Percentiles rank a stretch among this genome's conserved stretches.
Evolutionary conservation across 2,888 invertebrate genomes (phyloP).

Genomic region (Brenthis ino): DNA sequence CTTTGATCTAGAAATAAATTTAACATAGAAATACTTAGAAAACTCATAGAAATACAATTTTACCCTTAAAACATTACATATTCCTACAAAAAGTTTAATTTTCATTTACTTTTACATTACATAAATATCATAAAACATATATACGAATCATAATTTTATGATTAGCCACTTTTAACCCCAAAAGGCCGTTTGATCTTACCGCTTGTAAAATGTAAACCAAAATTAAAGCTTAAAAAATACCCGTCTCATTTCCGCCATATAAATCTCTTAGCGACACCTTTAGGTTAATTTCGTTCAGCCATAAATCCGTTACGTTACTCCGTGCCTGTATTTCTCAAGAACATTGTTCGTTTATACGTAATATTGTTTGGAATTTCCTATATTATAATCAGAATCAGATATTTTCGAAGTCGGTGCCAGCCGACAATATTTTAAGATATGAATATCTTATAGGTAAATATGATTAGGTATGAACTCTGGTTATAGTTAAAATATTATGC

Average conservation of each 20-base stretch:
- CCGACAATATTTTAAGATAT: no score
- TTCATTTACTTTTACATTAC: no score
- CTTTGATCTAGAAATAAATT: no score
- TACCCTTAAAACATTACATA: no score
- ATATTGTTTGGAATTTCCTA: constrained; percentile 3
- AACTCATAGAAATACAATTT: no score
- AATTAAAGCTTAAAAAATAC: constrained; percentile 66
- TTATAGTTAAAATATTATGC: no score
- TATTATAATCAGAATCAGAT: background rate
- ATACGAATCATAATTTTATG: background rate
- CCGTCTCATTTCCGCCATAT: constrained; percentile 64
- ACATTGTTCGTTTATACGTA: constrained; percentile 21
- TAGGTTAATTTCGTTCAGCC: constrained; percentile 70
- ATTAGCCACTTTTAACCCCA: background rate
- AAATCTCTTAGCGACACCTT: constrained; percentile 70
- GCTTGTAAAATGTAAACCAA: constrained; percentile 42
- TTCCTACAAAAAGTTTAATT: no score
- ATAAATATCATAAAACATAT: no score
- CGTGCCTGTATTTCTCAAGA: constrained; percentile 25
- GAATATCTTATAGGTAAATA: no score
- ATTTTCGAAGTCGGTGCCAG: no score
- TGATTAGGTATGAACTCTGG: no score
- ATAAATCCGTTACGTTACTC: constrained; percentile 58
- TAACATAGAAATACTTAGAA: no score
- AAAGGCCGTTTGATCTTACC: constrained; percentile 25